Conservation (phyloP, 2,888 invertebrate genomes). For the Thecophora atra region DNA sequence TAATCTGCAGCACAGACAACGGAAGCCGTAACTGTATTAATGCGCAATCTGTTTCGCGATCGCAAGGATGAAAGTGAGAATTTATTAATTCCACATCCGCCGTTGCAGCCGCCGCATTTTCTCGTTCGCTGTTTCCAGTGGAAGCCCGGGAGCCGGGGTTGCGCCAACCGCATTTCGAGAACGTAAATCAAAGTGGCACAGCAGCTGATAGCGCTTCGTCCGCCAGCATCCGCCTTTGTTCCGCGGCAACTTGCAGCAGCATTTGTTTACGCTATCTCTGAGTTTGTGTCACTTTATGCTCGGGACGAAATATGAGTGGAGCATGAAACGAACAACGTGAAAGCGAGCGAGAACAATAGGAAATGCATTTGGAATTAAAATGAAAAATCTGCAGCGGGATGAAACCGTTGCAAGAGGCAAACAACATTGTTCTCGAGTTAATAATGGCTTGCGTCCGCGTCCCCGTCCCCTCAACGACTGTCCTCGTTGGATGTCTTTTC, state of each 20-base stretch:
- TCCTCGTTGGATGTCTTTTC: constrained; percentile 9
- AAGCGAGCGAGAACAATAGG: constrained; percentile 33
- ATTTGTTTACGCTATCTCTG: constrained; percentile 31
- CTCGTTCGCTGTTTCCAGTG: neutral
- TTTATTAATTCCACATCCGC: constrained; percentile 10
- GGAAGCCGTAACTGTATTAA: neutral
- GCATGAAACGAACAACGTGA: neutral
- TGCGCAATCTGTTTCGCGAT: neutral
- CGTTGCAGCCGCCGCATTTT: neutral
- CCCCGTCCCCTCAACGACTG: constrained; percentile 23
- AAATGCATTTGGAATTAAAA: constrained; percentile 36
- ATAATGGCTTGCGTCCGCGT: neutral
- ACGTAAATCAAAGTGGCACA: constrained; percentile 35
- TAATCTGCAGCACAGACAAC: neutral
- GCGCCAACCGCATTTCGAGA: constrained; percentile 9
- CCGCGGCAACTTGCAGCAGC: constrained; percentile 21
- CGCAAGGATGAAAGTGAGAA: neutral
- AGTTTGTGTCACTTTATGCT: constrained; percentile 28
- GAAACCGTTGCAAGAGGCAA: constrained; percentile 21
- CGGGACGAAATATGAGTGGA: constrained; percentile 6
- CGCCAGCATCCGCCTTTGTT: constrained; percentile 24
- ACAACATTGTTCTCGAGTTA: constrained; percentile 28
- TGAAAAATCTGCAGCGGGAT: constrained; percentile 35
- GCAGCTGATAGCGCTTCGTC: constrained; percentile 25
- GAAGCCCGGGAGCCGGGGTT: neutral